Evolutionary conservation across 2,797 vertebrate genomes (phyloP), one percentile per base, ranked within the genome.

Genomic region (Anableps anableps): DNA sequence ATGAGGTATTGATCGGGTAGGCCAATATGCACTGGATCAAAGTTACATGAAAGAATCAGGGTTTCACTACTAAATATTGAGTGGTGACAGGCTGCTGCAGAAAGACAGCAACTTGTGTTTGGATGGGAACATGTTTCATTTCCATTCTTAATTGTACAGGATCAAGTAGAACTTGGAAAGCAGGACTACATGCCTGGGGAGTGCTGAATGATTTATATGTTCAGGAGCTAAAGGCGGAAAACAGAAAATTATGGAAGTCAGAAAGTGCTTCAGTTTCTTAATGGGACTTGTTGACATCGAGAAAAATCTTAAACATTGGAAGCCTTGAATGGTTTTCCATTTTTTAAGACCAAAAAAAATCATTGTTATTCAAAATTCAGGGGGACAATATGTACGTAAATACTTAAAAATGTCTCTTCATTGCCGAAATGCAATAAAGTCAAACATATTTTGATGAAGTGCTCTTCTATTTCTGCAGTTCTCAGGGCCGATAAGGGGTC

Each of bases 1-100:
- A 88, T 84, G 86, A 83, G 60, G n/a, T 83, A 83, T 87, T 3
- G 85, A 87, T 83, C 29, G 10, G 3, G 0, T 0, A 0, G 8
- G 34, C 80, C 0, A 0, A 70, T 74, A 68, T 26, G 48, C 80
- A 81, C 47, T 43, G 47, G n/a, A 79, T 29, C 53, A 83, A 72
- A 81, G 71, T 75, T 68, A 71, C 0, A 34, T 80, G 77, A 88
- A 77, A 75, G 79, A 83, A 75, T 71, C 79, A 70, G 58, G 75
- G 68, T 76, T 26, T 2, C 21, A 9, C 9, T 68, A 36, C 64
- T 72, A 66, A 75, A 75, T 55, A 83, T 36, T 17, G 81, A 88
- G 43, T 9, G 72, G 71, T 16, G 64, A 78, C 19, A 70, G 14
- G n/a, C 77, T 77, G 11, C 48, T 0, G 6, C 19, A n/a, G 64